Evolutionary conservation across 2,113 vertebrate species (phyloP).

Genomic region (Lamprotornis superbus): DNA sequence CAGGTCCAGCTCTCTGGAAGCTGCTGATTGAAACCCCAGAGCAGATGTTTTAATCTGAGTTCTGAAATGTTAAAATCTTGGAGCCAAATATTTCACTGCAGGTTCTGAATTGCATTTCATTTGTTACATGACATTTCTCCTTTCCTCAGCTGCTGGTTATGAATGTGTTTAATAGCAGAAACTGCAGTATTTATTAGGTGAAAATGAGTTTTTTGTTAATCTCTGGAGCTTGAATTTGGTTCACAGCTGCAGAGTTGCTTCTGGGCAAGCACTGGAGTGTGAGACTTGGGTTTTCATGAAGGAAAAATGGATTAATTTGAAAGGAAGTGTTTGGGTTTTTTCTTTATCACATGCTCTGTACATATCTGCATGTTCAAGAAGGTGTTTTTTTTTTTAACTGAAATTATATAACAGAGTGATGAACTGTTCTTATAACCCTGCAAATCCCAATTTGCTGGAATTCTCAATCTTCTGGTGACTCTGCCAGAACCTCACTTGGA

Average conservation of each 20-base stretch:
- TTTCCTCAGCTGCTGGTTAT: background rate
- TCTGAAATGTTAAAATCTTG: background rate
- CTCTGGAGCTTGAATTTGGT: background rate
- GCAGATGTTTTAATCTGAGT: background rate
- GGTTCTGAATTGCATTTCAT: background rate
- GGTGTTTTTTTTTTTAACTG: background rate
- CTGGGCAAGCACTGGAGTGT: background rate
- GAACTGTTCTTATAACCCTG: background rate
- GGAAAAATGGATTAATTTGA: background rate
- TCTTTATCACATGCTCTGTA: background rate
- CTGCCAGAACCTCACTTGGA: background rate
- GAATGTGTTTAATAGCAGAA: background rate
- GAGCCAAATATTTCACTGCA: background rate
- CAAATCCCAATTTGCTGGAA: background rate
- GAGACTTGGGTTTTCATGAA: background rate
- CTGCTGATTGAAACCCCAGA: background rate
- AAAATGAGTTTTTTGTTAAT: background rate
- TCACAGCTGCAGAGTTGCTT: background rate
- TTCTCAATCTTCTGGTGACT: background rate
- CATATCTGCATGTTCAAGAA: background rate
- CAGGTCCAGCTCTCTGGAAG: background rate
- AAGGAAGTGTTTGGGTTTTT: background rate
- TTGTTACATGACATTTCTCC: too few species aligned
- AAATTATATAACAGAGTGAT: background rate
- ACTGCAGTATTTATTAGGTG: background rate